A percentile compares a stretch with the other conserved stretches of the same genome.
Evolutionary conservation across 2,888 invertebrate species (phyloP).

Genomic region (Epinotia bilunana): DNA sequence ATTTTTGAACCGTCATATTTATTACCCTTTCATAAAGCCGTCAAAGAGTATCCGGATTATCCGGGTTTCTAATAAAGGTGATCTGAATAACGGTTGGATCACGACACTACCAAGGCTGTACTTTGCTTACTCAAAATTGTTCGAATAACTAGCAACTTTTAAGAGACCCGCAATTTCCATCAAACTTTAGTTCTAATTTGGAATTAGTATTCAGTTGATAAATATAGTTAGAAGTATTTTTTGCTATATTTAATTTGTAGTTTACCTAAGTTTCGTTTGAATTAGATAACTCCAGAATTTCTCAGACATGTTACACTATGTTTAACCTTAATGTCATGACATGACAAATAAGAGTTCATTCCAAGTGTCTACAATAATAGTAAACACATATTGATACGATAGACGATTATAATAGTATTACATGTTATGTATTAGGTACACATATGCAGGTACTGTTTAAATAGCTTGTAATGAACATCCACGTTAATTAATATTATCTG

Average conservation of each 20-base stretch:
- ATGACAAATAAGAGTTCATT: background rate
- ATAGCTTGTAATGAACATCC: slow-evolving; percentile 5
- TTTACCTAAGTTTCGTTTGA: background rate
- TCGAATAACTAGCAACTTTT: background rate
- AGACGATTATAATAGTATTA: no score
- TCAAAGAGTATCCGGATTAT: slow-evolving; percentile 38
- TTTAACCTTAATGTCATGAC: background rate
- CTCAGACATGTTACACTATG: background rate
- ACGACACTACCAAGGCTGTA: slow-evolving; percentile 12
- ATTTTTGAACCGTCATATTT: slow-evolving; percentile 28
- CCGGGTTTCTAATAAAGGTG: slow-evolving; percentile 40
- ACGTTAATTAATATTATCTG: slow-evolving; percentile 25
- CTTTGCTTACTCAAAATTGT: slow-evolving; percentile 1
- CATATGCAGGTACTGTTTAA: background rate
- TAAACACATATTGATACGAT: no score
- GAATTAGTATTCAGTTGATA: background rate
- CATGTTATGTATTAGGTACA: no score
- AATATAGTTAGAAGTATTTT: background rate
- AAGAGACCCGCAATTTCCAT: background rate
- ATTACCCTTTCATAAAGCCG: slow-evolving; percentile 38
- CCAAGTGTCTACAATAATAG: no score
- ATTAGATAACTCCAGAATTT: background rate
- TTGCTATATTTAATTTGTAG: background rate
- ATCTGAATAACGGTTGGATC: slow-evolving; percentile 27
- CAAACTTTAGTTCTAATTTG: no score